Conservation (phyloP, 1,140 invertebrate species). For the Ptiloglossa arizonensis region DNA sequence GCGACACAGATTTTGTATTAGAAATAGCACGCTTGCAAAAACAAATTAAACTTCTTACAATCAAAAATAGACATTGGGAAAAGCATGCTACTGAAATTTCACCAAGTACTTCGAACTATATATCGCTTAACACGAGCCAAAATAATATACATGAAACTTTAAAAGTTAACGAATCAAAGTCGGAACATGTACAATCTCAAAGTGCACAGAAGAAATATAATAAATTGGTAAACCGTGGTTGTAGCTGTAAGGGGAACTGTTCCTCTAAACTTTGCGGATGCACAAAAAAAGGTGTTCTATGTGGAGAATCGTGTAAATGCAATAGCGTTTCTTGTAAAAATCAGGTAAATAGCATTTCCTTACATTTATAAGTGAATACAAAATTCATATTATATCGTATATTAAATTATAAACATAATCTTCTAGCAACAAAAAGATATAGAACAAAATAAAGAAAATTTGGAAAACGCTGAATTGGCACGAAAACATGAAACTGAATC, state of each 20-base stretch:
- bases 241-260: conserved; percentile 66
- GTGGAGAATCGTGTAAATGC: conserved; percentile 62
- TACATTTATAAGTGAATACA: background rate
- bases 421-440: background rate
- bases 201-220: too few species aligned
- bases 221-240: conserved; percentile 20
- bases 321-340: conserved; percentile 60
- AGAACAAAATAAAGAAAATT: conserved; percentile 22
- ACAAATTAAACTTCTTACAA: conserved; percentile 45
- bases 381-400: background rate
- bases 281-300: conserved; percentile 58
- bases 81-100: conserved; percentile 12
- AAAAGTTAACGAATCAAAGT: too few species aligned
- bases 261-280: conserved; percentile 65
- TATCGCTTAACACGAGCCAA: too few species aligned
- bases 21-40: conserved; percentile 54
- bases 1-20: background rate
- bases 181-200: background rate
- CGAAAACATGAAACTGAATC: too few species aligned
- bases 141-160: too few species aligned
- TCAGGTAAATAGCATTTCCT: conserved; percentile 54
- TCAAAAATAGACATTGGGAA: conserved; percentile 49
- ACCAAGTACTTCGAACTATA: background rate
- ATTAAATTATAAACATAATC: background rate
- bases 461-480: background rate